A percentile compares a stretch with the other conserved stretches of the same genome.
Evolutionary conservation across 2,888 invertebrate genomes (phyloP).

Genomic region (Heliconius ismenius): DNA sequence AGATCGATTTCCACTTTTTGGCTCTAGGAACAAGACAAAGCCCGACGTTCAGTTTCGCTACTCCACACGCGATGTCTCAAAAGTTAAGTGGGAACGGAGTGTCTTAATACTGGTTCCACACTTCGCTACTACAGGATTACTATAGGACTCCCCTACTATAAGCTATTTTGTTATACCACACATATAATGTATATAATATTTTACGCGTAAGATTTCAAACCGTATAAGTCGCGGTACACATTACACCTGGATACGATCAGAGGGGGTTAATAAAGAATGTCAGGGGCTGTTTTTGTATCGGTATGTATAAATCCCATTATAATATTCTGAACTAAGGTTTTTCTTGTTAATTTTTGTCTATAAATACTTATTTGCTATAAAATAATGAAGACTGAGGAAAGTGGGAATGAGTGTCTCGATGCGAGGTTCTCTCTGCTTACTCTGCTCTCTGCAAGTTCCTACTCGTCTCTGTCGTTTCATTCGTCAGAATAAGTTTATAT

Average conservation of each 20-base stretch:
- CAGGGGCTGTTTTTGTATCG: slow-evolving; percentile 52
- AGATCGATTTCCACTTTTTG: too few species aligned
- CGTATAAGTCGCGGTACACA: slow-evolving; percentile 39
- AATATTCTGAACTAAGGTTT: slow-evolving; percentile 32
- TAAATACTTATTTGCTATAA: not conserved
- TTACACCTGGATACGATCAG: slow-evolving; percentile 62
- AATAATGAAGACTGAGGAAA: not conserved
- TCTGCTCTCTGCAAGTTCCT: too few species aligned
- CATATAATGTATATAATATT: not conserved
- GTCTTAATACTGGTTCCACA: not conserved
- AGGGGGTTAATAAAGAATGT: slow-evolving; percentile 69
- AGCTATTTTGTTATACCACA: too few species aligned
- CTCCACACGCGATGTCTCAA: not conserved
- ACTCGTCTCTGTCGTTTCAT: too few species aligned
- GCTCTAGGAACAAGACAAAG: not conserved
- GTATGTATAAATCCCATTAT: slow-evolving; percentile 42
- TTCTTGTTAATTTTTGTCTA: not conserved
- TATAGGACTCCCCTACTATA: too few species aligned
- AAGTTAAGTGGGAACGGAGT: not conserved
- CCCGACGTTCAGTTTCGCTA: not conserved
- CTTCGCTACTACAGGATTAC: too few species aligned
- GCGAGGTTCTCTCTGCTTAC: not conserved
- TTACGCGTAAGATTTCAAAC: slow-evolving; percentile 55
- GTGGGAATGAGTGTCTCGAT: not conserved
- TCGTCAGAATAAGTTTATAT: too few species aligned